A percentile compares a stretch with the other conserved stretches of the same genome.
Evolutionary conservation across 2,888 invertebrate genomes (phyloP).

Genomic region (Gortyna flavago): DNA sequence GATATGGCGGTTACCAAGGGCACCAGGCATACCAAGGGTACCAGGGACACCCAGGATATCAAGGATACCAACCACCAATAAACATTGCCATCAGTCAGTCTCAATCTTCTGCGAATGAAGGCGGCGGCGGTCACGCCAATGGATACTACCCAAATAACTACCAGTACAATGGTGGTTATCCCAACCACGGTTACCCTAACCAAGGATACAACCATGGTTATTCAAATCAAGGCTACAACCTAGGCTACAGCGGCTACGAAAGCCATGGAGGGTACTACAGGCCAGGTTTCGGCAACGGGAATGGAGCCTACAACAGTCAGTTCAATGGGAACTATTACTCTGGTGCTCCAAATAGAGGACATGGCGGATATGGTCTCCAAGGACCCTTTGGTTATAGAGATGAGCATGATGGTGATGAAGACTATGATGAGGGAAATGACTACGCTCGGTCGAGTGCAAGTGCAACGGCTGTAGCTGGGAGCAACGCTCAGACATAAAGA

Average conservation of each 20-base stretch:
- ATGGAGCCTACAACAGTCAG: constrained; percentile 80
- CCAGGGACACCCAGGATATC: constrained; percentile 66
- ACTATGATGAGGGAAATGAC: constrained; percentile 70
- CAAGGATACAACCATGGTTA: constrained; percentile 39
- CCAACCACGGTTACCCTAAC: constrained; percentile 68
- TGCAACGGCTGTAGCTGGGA: constrained; percentile 65
- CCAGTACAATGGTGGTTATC: constrained; percentile 73
- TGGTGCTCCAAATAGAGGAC: constrained; percentile 72
- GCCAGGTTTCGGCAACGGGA: constrained; percentile 79
- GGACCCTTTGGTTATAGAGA: constrained; percentile 73
- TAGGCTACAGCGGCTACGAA: constrained; percentile 26
- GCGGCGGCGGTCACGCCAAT: constrained; percentile 77
- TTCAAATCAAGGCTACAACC: constrained; percentile 31
- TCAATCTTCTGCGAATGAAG: constrained; percentile 82
- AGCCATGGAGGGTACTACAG: constrained; percentile 52
- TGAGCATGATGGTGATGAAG: constrained; percentile 68
- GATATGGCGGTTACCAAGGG: constrained; percentile 65
- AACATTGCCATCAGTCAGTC: constrained; percentile 88
- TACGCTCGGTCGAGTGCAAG: constrained; percentile 68
- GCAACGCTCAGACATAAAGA: constrained; percentile 38
- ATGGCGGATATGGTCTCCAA: constrained; percentile 77
- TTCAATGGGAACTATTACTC: constrained; percentile 84
- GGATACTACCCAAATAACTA: constrained; percentile 80
- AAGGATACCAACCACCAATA: constrained; percentile 77
- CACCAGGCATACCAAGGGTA: constrained; percentile 60